phyloP scores from a whole-genome alignment of 2,888 invertebrate species.

The Abscondita cerata region DNA sequence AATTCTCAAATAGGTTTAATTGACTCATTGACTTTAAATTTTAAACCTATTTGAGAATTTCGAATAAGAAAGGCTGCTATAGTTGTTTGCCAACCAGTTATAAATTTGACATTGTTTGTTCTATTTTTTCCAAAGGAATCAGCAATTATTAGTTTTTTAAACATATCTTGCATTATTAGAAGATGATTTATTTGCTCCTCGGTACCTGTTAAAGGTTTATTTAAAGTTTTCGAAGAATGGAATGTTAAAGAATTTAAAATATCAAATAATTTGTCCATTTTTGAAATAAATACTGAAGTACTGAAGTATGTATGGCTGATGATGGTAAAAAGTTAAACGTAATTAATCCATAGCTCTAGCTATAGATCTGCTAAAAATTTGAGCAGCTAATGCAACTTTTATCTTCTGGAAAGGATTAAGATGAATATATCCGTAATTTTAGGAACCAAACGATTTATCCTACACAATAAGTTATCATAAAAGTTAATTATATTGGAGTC shows the following conservation, averaged over 20 bases:
- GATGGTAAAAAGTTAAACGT: neutral
- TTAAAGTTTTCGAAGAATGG: neutral
- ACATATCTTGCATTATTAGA: neutral
- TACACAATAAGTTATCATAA: neutral
- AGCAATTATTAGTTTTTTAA: neutral
- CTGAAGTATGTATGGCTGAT: neutral
- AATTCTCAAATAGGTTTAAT: too few species aligned
- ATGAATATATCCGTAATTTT: neutral
- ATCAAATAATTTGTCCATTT: constrained; percentile 1
- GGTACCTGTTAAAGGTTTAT: neutral
- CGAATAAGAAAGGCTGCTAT: neutral
- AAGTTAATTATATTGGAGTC: neutral
- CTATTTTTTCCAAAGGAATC: too few species aligned
- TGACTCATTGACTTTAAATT: too few species aligned
- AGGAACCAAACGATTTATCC: neutral
- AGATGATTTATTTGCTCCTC: neutral
- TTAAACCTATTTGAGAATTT: too few species aligned
- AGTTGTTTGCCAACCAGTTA: neutral
- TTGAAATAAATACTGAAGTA: neutral
- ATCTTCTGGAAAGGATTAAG: neutral
- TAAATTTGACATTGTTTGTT: neutral
- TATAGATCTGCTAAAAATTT: neutral
- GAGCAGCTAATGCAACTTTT: neutral
- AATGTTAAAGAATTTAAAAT: neutral
- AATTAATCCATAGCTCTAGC: neutral